Conservation (phyloP, 2,888 invertebrate genomes). For the Tillus elongatus region DNA sequence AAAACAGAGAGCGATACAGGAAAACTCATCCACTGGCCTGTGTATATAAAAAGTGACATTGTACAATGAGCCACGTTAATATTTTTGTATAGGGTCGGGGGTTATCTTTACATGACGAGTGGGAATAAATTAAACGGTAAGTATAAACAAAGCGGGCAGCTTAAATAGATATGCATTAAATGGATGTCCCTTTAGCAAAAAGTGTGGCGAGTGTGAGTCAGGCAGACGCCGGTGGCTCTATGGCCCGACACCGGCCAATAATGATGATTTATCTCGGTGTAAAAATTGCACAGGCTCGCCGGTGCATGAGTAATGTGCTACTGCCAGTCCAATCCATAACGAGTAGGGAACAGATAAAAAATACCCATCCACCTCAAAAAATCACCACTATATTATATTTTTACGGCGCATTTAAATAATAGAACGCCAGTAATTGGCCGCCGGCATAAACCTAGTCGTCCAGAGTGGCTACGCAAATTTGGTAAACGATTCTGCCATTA, state of each 20-base stretch:
- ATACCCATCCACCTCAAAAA: slow-evolving; percentile 31
- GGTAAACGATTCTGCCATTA: no score
- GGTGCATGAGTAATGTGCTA: slow-evolving; percentile 48
- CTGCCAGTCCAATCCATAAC: slow-evolving; percentile 41
- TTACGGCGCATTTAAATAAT: slow-evolving; percentile 36
- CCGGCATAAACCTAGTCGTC: no score
- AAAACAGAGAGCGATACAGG: no score
- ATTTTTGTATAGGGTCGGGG: no score
- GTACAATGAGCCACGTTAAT: no score
- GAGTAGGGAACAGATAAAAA: slow-evolving; percentile 37
- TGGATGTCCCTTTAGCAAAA: slow-evolving; percentile 30
- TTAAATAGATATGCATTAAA: slow-evolving; percentile 33
- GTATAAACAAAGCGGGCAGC: slow-evolving; percentile 37
- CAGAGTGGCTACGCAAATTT: no score
- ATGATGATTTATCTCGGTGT: slow-evolving; percentile 51
- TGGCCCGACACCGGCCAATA: slow-evolving; percentile 43
- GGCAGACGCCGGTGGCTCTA: slow-evolving; percentile 14
- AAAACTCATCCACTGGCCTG: no score
- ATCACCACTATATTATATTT: slow-evolving; percentile 39
- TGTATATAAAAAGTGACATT: no score
- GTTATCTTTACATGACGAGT: slow-evolving; percentile 30
- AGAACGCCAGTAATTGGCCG: slow-evolving; percentile 52
- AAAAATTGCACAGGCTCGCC: slow-evolving; percentile 48
- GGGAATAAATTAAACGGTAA: slow-evolving; percentile 34
- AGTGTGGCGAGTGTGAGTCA: slow-evolving; percentile 18